Evolutionary conservation across 2,113 vertebrate species (phyloP).

Genomic region (Anser brachyrhynchus): DNA sequence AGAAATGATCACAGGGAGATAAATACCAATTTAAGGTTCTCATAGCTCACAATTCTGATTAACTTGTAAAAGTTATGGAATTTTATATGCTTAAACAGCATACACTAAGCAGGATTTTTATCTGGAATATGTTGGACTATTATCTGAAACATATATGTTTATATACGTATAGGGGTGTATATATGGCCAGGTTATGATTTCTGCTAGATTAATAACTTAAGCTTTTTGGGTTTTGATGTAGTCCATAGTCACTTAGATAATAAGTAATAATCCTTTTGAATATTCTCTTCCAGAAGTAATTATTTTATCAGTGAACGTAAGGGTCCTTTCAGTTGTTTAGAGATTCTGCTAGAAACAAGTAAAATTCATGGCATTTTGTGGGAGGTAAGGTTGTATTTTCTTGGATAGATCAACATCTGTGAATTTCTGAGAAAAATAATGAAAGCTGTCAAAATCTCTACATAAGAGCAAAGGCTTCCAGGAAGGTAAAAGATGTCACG

Average conservation of each 20-base stretch:
- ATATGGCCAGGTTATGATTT: not conserved
- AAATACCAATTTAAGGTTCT: not conserved
- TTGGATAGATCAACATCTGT: not conserved
- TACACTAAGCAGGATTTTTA: not conserved
- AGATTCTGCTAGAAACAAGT: not conserved
- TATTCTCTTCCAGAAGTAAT: not conserved
- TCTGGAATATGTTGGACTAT: not conserved
- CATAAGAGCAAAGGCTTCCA: not conserved
- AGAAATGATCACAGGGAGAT: not conserved
- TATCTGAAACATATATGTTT: not conserved
- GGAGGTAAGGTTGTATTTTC: not conserved
- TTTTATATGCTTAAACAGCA: not conserved
- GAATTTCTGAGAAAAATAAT: not conserved
- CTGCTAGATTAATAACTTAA: not conserved
- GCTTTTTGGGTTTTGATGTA: not conserved
- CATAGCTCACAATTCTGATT: not conserved
- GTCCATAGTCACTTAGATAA: not conserved
- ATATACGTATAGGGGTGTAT: fast-evolving
- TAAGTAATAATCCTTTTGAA: not conserved
- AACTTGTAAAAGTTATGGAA: not conserved
- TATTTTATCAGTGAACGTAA: not conserved
- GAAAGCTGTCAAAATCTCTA: not conserved
- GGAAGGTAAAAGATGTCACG: not conserved
- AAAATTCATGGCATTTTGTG: not conserved
- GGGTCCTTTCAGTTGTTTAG: not conserved